Evolutionary conservation across 35 echinoderm and acorn worm genomes (phyloP).

Genomic region (Diadema setosum): DNA sequence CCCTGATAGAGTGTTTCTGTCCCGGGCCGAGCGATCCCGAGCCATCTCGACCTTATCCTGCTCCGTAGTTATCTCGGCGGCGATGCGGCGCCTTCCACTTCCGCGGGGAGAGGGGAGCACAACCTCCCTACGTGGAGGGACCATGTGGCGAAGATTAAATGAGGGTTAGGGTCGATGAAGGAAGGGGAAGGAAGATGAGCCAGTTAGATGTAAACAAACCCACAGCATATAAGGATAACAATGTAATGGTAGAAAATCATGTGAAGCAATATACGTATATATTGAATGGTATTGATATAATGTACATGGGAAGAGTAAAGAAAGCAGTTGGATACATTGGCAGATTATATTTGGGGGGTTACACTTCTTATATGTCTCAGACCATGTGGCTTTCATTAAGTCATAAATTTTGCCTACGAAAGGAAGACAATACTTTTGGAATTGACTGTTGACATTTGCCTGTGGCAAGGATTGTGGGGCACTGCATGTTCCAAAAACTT

Average conservation of each 20-base stretch:
- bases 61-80: slow-evolving; percentile 48
- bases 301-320: too few relatives aligned
- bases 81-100: slow-evolving; percentile 27
- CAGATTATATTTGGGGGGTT: too few relatives aligned
- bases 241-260: background rate
- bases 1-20: background rate
- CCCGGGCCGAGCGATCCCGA: background rate
- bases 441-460: too few relatives aligned
- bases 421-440: too few relatives aligned
- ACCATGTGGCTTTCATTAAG: too few relatives aligned
- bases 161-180: background rate
- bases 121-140: slow-evolving; percentile 30
- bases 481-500: too few relatives aligned
- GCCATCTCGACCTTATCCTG: slow-evolving; percentile 17
- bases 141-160: background rate
- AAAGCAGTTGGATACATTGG: too few relatives aligned
- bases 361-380: too few relatives aligned
- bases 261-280: background rate
- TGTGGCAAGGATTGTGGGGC: too few relatives aligned
- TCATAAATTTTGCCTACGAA: too few relatives aligned
- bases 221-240: background rate
- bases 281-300: too few relatives aligned
- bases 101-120: slow-evolving; percentile 10
- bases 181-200: background rate
- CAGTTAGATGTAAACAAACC: slow-evolving; percentile 1